phyloP scores from a whole-genome alignment of 1,140 invertebrate genomes.

The Protaetia brevitarsis region DNA sequence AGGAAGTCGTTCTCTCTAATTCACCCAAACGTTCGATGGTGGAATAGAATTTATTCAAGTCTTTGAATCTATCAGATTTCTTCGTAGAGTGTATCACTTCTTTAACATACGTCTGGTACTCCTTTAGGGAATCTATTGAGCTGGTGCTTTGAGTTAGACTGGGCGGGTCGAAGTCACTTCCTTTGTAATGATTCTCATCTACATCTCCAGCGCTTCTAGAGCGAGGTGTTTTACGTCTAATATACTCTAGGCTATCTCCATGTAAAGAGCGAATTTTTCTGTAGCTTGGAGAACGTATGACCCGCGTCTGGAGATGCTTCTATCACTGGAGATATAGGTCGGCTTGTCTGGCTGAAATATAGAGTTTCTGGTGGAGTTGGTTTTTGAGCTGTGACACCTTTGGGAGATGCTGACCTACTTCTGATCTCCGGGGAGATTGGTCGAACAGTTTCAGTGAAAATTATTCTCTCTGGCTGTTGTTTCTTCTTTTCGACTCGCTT shows the following conservation, averaged over 20 bases:
- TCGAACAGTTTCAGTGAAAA: conserved; percentile 38
- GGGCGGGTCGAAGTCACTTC: not conserved
- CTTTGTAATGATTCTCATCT: not conserved
- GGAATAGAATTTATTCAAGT: conserved; percentile 81
- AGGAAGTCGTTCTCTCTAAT: conserved; percentile 73
- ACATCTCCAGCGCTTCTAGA: conserved; percentile 63
- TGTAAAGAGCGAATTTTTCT: not conserved
- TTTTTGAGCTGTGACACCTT: not conserved
- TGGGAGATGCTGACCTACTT: conserved; percentile 3
- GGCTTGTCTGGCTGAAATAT: conserved; percentile 19
- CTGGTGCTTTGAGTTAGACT: conserved; percentile 21
- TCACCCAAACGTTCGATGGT: conserved; percentile 81
- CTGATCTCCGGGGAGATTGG: conserved; percentile 35
- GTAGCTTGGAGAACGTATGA: not conserved
- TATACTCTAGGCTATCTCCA: not conserved
- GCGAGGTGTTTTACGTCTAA: conserved; percentile 36
- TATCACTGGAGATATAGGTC: conserved; percentile 34
- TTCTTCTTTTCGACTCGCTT: not conserved
- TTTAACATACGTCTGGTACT: conserved; percentile 68
- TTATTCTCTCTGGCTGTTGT: conserved; percentile 36
- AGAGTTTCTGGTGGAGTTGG: not conserved
- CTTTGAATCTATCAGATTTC: conserved; percentile 78
- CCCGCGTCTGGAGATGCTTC: conserved; percentile 38
- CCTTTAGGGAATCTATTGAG: conserved; percentile 44
- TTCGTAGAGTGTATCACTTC: conserved; percentile 69